Evolutionary conservation across 2,888 invertebrate species (phyloP).

Genomic region (Ectobius pallidus): DNA sequence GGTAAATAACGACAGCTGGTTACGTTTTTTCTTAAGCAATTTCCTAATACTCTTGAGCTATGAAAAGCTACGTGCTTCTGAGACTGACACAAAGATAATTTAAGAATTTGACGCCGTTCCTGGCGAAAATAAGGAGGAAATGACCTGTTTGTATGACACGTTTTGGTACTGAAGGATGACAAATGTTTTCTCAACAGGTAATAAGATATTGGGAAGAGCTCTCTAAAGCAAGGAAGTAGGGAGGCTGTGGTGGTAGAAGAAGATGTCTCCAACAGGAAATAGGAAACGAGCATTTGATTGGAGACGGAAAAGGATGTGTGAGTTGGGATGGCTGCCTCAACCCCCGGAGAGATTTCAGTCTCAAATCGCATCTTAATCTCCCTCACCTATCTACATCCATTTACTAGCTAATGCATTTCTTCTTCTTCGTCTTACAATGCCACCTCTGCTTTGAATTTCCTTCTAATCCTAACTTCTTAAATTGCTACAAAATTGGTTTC

Average conservation of each 20-base stretch:
- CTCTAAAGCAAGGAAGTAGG: too few relatives aligned
- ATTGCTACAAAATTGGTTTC: not conserved
- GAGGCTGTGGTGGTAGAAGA: not conserved
- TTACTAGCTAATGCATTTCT: not conserved
- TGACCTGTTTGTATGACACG: too few relatives aligned
- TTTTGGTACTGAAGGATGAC: not conserved
- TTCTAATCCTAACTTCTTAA: not conserved
- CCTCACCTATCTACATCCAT: not conserved
- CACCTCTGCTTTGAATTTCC: not conserved
- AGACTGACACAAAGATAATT: too few relatives aligned
- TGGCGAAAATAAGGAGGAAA: too few relatives aligned
- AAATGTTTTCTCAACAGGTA: not conserved
- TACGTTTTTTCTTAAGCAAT: too few relatives aligned
- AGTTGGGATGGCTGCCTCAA: too few relatives aligned
- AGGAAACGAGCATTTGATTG: constrained; percentile 22
- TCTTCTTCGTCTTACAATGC: not conserved
- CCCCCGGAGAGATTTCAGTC: too few relatives aligned
- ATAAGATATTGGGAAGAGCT: not conserved
- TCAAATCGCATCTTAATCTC: constrained; percentile 7
- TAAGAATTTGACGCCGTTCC: too few relatives aligned
- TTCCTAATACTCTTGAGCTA: too few relatives aligned
- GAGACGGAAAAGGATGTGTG: not conserved
- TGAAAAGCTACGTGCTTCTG: too few relatives aligned
- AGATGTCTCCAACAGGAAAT: constrained; percentile 22
- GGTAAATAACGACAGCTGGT: too few relatives aligned